Evolutionary conservation across 2,797 vertebrate species (phyloP).

Genomic region (Spinus pinus): DNA sequence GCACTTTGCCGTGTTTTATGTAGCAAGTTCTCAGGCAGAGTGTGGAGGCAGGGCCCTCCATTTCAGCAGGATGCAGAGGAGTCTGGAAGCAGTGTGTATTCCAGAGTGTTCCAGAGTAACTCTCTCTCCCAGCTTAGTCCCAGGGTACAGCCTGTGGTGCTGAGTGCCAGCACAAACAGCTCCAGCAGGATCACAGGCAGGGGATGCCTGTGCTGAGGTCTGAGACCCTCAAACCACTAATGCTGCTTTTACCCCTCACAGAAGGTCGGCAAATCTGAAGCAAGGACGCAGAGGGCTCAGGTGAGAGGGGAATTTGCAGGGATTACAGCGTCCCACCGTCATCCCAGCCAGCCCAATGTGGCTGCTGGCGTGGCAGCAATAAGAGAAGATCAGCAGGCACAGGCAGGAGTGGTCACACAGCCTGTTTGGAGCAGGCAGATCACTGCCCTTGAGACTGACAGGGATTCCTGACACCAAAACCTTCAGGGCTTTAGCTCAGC

Average conservation of each 20-base stretch:
- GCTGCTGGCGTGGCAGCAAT: not conserved
- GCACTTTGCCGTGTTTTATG: not conserved
- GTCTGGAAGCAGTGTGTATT: not conserved
- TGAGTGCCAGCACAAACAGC: not conserved
- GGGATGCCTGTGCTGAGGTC: not conserved
- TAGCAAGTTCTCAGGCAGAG: not conserved
- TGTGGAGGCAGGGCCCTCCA: not conserved
- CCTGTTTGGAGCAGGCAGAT: not conserved
- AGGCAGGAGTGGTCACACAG: not conserved
- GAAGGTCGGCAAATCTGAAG: not conserved
- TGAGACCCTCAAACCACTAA: not conserved
- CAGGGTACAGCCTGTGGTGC: accelerated
- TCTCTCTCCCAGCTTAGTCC: not conserved
- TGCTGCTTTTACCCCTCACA: not conserved
- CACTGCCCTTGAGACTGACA: not conserved
- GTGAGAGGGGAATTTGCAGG: slow-evolving; percentile 15
- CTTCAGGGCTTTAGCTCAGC: not conserved
- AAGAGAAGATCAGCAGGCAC: not conserved
- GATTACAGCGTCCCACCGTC: slow-evolving; percentile 6
- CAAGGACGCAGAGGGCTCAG: not conserved
- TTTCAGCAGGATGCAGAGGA: not conserved
- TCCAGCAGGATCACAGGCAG: not conserved
- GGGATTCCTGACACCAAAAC: not conserved
- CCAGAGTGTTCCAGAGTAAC: not conserved
- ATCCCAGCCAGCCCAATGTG: not conserved